Evolutionary conservation across 2,113 vertebrate species (phyloP).

Genomic region (Furnarius figulus): DNA sequence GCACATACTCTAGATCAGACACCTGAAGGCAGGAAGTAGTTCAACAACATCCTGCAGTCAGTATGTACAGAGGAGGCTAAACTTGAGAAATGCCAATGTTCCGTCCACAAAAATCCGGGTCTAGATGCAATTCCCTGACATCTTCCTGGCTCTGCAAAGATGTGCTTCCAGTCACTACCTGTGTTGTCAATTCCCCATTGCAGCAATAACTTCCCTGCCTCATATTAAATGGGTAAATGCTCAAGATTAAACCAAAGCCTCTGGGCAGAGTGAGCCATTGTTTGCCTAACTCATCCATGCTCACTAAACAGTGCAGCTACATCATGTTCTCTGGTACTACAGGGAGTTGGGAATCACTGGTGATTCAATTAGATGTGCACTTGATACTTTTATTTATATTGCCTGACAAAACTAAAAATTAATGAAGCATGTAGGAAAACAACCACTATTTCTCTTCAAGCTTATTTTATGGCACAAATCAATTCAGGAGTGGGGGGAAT

Average conservation of each 20-base stretch:
- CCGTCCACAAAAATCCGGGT: background rate
- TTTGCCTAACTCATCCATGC: conserved; percentile 45
- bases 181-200: background rate
- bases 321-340: conserved; percentile 33
- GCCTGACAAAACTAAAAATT: conserved; percentile 76
- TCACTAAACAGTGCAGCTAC: conserved; percentile 19
- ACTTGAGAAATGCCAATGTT: background rate
- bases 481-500: conserved; percentile 53
- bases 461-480: conserved; percentile 69
- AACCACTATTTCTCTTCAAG: conserved; percentile 62
- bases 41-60: background rate
- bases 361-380: conserved; percentile 73
- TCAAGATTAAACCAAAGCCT: conserved; percentile 37
- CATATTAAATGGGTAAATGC: background rate
- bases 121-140: background rate
- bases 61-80: background rate
- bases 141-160: background rate
- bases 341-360: conserved; percentile 59
- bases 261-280: conserved; percentile 16
- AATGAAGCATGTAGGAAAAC: conserved; percentile 75
- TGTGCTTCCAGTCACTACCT: background rate
- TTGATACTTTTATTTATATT: conserved; percentile 70
- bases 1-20: background rate
- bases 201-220: background rate
- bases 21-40: background rate